These are phyloP conservation scores for Catocala nupta DNA, from an alignment of 2,888 invertebrate species.

Conservation along the genomic window DNA sequence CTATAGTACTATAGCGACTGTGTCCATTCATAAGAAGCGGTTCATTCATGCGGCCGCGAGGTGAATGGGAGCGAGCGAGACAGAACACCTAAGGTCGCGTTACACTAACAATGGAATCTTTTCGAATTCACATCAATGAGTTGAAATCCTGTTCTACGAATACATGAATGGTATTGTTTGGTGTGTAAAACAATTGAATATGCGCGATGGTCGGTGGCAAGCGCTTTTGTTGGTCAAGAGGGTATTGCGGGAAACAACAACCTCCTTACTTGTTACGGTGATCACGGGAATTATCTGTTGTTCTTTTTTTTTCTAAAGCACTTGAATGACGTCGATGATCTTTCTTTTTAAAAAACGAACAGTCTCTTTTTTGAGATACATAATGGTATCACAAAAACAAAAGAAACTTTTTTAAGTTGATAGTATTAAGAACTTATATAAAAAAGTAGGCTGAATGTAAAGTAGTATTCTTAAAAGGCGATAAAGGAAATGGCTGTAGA, in stretches of 20 bases:
- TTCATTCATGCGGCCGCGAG: conserved; percentile 83
- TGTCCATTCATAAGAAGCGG: conserved; percentile 86
- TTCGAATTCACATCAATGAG: conserved; percentile 70
- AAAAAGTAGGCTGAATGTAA: neutral
- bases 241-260: conserved; percentile 57
- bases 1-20: conserved; percentile 82
- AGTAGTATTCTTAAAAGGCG: neutral
- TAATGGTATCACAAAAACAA: too few relatives aligned
- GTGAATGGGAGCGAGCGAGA: conserved; percentile 85
- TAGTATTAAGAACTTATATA: too few relatives aligned
- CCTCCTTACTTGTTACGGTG: conserved; percentile 52
- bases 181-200: conserved; percentile 77
- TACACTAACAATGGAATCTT: conserved; percentile 79
- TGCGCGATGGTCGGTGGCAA: conserved; percentile 55
- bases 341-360: neutral
- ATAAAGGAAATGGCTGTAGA: conserved; percentile 8
- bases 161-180: conserved; percentile 72
- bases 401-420: too few relatives aligned
- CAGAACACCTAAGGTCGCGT: conserved; percentile 76
- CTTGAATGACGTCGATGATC: conserved; percentile 16
- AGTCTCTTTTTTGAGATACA: too few relatives aligned
- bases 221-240: conserved; percentile 61
- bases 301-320: conserved; percentile 39
- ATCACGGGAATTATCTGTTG: conserved; percentile 45
- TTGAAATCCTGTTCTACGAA: conserved; percentile 79